Percentiles rank a stretch among this genome's conserved stretches.
phyloP scores from a whole-genome alignment of 1,140 invertebrate genomes.

The Pristionchus pacificus region DNA sequence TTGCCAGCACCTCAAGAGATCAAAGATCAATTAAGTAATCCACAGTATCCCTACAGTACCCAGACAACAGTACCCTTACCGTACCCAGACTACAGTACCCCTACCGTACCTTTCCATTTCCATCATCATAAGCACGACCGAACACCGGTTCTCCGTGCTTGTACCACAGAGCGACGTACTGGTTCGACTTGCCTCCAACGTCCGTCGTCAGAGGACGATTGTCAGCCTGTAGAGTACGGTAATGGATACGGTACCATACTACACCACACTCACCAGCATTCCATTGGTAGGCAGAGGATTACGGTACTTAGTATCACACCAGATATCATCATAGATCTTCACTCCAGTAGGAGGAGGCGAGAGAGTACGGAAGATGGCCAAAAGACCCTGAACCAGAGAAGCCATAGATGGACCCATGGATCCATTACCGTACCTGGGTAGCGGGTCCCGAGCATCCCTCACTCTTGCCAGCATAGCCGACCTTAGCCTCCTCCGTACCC shows the following conservation, averaged over 20 bases:
- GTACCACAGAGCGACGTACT: constrained; percentile 38
- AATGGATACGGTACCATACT: background rate
- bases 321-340: constrained; percentile 37
- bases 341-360: constrained; percentile 34
- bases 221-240: constrained; percentile 18
- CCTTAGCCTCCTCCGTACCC: constrained; percentile 22
- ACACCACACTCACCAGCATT: background rate
- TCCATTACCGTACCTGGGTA: background rate
- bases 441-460: constrained; percentile 22
- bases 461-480: constrained; percentile 20
- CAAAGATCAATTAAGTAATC: background rate
- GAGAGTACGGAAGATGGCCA: constrained; percentile 41
- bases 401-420: no score
- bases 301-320: constrained; percentile 38
- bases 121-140: constrained; percentile 24
- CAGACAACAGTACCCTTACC: no score
- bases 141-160: constrained; percentile 38
- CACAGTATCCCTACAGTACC: no score
- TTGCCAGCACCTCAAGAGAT: constrained; percentile 8
- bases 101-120: constrained; percentile 11
- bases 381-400: constrained; percentile 12
- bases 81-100: no score
- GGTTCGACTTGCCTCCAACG: constrained; percentile 18
- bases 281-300: constrained; percentile 28
- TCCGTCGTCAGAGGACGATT: constrained; percentile 28